Conservation (phyloP, 1,140 invertebrate genomes). For the Drosophila ogumai region DNA sequence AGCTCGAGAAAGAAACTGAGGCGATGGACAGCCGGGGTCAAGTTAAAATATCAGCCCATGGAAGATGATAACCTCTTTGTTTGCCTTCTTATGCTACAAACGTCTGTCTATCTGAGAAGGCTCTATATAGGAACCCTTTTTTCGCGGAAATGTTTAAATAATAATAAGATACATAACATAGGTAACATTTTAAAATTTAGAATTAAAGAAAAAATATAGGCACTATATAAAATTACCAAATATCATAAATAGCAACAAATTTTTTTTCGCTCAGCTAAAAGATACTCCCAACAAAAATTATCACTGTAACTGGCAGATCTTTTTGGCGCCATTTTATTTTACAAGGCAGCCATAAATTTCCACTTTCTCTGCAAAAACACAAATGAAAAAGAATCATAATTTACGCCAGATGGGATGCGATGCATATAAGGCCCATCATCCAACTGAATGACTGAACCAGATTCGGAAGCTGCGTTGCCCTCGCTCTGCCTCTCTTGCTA, state of each 20-base stretch:
- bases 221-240: no score
- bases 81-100: slow-evolving; percentile 36
- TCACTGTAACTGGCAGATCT: neutral
- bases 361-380: slow-evolving; percentile 47
- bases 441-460: slow-evolving; percentile 12
- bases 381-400: slow-evolving; percentile 13
- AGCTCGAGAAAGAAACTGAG: neutral
- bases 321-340: neutral
- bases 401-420: slow-evolving; percentile 14
- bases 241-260: neutral
- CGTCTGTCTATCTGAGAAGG: slow-evolving; percentile 5
- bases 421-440: slow-evolving; percentile 6
- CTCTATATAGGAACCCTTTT: neutral
- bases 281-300: neutral
- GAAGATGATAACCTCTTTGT: slow-evolving; percentile 23
- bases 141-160: neutral
- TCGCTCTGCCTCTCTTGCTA: slow-evolving; percentile 1
- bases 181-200: no score
- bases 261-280: neutral
- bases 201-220: no score
- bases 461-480: slow-evolving; percentile 24
- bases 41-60: neutral
- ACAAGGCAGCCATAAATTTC: slow-evolving; percentile 31
- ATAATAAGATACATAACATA: neutral
- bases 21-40: slow-evolving; percentile 30